Evolutionary conservation across 2,113 vertebrate species (phyloP).

Genomic region (Amphilophus citrinellus): DNA sequence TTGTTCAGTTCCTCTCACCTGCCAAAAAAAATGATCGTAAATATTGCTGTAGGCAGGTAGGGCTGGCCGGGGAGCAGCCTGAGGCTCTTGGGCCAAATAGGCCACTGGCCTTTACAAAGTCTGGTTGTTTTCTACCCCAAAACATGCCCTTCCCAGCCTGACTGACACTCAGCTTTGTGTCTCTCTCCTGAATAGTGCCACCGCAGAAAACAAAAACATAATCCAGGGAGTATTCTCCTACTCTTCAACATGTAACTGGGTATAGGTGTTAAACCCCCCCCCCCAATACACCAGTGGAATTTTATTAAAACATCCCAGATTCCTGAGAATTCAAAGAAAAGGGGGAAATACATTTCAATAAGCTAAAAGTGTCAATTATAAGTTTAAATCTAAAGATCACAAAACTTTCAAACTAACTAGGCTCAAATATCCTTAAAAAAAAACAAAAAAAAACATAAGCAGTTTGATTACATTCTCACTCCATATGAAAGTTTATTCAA

Average conservation of each 20-base stretch:
- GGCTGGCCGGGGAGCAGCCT: constrained; percentile 52
- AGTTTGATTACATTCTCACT: background rate
- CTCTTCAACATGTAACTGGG: too few species aligned
- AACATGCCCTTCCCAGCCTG: constrained; percentile 14
- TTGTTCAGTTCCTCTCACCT: constrained; percentile 71
- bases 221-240: background rate
- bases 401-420: too few species aligned
- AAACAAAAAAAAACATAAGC: background rate
- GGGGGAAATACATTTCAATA: too few species aligned
- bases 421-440: too few species aligned
- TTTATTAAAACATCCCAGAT: too few species aligned
- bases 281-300: too few species aligned
- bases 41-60: constrained; percentile 65
- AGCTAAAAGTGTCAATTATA: too few species aligned
- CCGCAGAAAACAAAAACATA: background rate
- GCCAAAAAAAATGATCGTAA: constrained; percentile 71
- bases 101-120: constrained; percentile 37
- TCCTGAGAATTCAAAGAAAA: too few species aligned
- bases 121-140: constrained; percentile 31
- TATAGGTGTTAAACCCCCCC: too few species aligned
- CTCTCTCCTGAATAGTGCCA: background rate
- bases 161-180: constrained; percentile 1
- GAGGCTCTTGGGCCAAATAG: constrained; percentile 51
- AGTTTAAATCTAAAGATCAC: too few species aligned
- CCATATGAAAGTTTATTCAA: background rate